Evolutionary conservation across 2,888 invertebrate species (phyloP).

Genomic region (Lutraria lutraria): DNA sequence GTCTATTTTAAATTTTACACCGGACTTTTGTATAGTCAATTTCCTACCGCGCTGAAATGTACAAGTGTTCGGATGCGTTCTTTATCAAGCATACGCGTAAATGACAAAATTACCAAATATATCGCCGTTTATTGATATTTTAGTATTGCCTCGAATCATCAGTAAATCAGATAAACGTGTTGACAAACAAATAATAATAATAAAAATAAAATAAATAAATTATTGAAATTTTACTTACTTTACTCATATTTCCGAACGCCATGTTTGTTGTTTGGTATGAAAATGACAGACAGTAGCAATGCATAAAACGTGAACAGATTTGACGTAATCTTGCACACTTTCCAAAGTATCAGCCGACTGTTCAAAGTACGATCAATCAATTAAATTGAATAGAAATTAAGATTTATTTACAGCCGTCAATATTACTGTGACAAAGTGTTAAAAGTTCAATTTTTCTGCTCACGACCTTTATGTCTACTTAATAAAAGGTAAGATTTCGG

Average conservation of each 20-base stretch:
- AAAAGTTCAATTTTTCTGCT: no score
- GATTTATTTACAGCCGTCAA: background rate
- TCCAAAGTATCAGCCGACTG: background rate
- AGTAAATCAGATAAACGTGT: no score
- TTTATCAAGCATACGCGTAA: no score
- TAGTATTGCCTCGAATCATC: no score
- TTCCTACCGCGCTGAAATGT: no score
- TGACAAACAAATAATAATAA: background rate
- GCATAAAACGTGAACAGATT: background rate
- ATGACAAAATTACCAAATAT: no score
- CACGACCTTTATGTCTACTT: no score
- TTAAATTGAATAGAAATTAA: background rate
- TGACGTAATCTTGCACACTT: slow-evolving; percentile 6
- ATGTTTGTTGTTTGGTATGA: background rate
- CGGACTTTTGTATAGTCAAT: no score
- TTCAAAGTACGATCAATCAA: background rate
- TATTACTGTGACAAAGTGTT: background rate
- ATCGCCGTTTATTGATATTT: no score
- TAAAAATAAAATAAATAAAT: background rate
- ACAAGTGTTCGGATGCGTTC: no score
- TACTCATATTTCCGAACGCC: background rate
- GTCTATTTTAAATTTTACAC: no score
- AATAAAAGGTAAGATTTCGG: no score
- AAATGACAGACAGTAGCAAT: background rate
- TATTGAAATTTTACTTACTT: background rate